Evolutionary conservation across 2,888 invertebrate species (phyloP).

Genomic region (Drosophila merina): DNA sequence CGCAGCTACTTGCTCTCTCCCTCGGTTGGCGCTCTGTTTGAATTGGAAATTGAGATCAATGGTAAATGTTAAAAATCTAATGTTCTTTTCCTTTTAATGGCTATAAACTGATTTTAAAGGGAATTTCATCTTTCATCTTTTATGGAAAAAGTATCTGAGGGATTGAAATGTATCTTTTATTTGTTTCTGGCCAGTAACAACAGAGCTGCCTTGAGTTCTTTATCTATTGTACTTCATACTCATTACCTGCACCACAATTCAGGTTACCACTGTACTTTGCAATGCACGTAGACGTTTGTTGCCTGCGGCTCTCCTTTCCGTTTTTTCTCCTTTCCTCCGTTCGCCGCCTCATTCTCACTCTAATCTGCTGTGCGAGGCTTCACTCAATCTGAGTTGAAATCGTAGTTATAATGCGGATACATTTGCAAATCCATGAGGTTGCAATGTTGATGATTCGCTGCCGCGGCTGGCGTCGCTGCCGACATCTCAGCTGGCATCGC

Average conservation of each 20-base stretch:
- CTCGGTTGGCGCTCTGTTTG: background rate
- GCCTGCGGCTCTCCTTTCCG: slow-evolving; percentile 8
- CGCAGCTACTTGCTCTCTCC: slow-evolving; percentile 10
- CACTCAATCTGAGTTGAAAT: slow-evolving; percentile 4
- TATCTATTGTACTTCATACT: background rate
- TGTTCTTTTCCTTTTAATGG: background rate
- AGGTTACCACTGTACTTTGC: slow-evolving; percentile 10
- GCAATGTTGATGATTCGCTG: background rate
- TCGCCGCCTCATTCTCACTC: background rate
- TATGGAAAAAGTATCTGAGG: background rate
- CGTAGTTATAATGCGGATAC: slow-evolving; percentile 10
- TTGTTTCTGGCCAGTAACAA: background rate
- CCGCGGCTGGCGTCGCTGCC: background rate
- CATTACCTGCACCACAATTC: background rate
- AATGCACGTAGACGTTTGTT: slow-evolving; percentile 8
- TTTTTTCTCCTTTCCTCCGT: background rate
- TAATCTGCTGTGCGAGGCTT: background rate
- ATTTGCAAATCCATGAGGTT: slow-evolving; percentile 16
- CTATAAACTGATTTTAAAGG: background rate
- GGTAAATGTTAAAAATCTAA: background rate
- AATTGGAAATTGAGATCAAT: slow-evolving; percentile 21
- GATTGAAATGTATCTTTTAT: background rate
- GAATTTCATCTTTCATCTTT: too few species aligned
- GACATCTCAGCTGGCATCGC: background rate
- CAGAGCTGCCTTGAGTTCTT: background rate